A percentile compares a stretch with the other conserved stretches of the same genome.
Evolutionary conservation across 2,888 invertebrate species (phyloP).

Genomic region (Ecliptopera silaceata): DNA sequence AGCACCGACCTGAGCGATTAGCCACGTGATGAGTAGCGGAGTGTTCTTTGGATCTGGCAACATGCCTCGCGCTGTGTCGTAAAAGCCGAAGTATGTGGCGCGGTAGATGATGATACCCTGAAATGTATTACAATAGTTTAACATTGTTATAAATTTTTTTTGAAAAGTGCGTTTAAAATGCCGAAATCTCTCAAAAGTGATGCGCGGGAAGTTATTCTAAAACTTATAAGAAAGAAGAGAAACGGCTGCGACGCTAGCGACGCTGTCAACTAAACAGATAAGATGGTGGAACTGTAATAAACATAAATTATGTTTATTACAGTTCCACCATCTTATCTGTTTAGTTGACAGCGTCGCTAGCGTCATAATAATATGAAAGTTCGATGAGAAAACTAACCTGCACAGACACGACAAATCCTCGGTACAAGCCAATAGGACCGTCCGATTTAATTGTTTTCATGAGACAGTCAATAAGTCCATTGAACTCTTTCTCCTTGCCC

Average conservation of each 20-base stretch:
- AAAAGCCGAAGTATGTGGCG: slow-evolving; percentile 97
- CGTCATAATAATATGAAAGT: too few species aligned
- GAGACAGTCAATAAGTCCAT: slow-evolving; percentile 93
- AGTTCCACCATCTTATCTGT: too few species aligned
- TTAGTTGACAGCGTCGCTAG: too few species aligned
- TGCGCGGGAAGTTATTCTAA: too few species aligned
- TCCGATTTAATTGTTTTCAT: slow-evolving; percentile 91
- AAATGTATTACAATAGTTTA: not conserved
- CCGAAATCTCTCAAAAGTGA: too few species aligned
- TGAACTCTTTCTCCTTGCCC: slow-evolving; percentile 83
- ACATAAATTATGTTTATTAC: too few species aligned
- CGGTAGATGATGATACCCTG: slow-evolving; percentile 96
- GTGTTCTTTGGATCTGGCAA: slow-evolving; percentile 95
- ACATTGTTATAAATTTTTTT: too few species aligned
- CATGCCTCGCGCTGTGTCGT: slow-evolving; percentile 95
- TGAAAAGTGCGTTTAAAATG: too few species aligned
- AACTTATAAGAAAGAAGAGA: too few species aligned
- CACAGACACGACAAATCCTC: slow-evolving; percentile 96
- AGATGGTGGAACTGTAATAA: too few species aligned
- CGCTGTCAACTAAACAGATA: too few species aligned
- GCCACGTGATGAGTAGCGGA: slow-evolving; percentile 93
- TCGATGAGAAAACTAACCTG: slow-evolving; percentile 66
- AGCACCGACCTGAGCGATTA: slow-evolving; percentile 92
- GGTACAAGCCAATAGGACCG: slow-evolving; percentile 92
- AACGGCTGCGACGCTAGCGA: too few species aligned